Evolutionary conservation across 1,140 invertebrate species (phyloP).

Genomic region (Myzus persicae): DNA sequence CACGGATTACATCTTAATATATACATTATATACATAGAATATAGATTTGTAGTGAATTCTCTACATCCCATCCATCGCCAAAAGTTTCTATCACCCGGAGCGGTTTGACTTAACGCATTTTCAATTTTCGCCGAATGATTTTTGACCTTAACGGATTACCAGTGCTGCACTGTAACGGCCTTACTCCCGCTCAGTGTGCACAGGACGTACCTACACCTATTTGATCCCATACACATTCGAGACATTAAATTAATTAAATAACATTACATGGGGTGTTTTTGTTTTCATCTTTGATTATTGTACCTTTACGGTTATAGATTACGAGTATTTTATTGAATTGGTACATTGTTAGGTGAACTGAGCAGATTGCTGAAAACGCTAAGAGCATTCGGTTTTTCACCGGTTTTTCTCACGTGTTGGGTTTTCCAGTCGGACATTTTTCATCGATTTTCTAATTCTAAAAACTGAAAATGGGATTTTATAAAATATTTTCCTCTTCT

Average conservation of each 20-base stretch:
- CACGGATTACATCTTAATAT: constrained; percentile 27
- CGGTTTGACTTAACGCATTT: constrained; percentile 39
- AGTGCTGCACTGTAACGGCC: neutral
- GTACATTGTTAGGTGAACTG: neutral
- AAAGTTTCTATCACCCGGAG: constrained; percentile 32
- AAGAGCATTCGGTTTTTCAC: neutral
- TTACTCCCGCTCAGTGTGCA: neutral
- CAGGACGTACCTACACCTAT: no score
- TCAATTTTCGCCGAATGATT: constrained; percentile 30
- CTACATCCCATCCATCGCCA: neutral
- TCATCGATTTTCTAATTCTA: neutral
- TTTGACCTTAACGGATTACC: neutral
- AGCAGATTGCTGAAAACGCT: neutral
- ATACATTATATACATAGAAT: neutral
- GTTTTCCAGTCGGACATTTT: neutral
- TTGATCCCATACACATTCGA: neutral
- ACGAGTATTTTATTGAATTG: neutral
- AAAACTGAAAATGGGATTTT: neutral
- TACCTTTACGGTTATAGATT: neutral
- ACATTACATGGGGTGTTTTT: neutral
- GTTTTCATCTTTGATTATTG: neutral
- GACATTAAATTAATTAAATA: neutral
- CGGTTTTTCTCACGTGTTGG: neutral
- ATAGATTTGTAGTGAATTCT: neutral
- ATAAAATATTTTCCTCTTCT: neutral